Conservation (phyloP, 2,113 vertebrate genomes). For the Callorhinus ursinus region DNA sequence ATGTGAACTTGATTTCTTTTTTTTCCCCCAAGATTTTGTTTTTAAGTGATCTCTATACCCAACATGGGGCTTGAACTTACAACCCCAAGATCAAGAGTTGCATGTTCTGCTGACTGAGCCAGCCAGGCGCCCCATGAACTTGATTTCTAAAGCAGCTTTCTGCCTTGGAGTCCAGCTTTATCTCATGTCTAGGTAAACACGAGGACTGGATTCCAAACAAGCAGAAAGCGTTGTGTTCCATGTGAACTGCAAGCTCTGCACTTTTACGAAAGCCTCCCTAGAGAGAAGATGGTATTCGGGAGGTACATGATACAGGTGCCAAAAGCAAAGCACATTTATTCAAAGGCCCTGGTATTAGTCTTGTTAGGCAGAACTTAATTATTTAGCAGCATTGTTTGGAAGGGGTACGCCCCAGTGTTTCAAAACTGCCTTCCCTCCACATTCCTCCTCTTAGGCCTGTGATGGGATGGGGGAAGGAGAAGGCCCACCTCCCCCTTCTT, state of each 20-base stretch:
- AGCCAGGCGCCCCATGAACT: background rate
- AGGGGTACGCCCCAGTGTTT: background rate
- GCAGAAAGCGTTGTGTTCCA: background rate
- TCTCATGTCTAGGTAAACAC: background rate
- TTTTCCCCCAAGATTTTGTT: background rate
- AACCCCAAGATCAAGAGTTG: background rate
- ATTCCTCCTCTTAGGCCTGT: background rate
- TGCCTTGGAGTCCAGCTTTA: background rate
- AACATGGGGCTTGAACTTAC: background rate
- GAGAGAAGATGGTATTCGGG: background rate
- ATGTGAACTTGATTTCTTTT: background rate
- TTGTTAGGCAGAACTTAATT: background rate
- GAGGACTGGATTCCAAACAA: background rate
- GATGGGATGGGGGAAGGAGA: background rate
- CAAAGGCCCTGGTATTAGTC: background rate
- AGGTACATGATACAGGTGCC: background rate
- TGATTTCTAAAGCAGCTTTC: conserved; percentile 14
- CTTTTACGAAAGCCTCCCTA: background rate
- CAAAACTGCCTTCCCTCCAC: conserved; percentile 56
- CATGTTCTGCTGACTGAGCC: background rate
- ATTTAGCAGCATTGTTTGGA: conserved; percentile 14
- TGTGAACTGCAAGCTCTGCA: background rate
- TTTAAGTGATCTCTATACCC: background rate
- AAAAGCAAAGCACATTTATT: background rate
- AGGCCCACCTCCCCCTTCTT: conserved; percentile 57